Evolutionary conservation across 2,113 vertebrate genomes (phyloP).

Genomic region (Gopherus evgoodei): DNA sequence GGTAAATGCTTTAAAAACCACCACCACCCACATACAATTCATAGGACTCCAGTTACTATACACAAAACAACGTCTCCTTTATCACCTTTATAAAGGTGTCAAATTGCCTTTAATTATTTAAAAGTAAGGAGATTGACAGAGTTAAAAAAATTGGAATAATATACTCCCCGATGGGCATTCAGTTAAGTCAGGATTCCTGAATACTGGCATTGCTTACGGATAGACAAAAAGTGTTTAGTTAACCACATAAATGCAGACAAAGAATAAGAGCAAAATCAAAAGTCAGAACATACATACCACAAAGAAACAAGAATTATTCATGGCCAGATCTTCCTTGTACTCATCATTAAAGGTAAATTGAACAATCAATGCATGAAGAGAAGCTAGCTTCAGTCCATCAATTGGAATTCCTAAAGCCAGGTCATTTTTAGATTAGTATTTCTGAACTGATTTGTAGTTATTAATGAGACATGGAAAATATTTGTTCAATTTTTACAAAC

Average conservation of each 20-base stretch:
- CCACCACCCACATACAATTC: not conserved
- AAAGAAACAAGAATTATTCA: constrained; percentile 41
- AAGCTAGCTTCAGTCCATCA: constrained; percentile 28
- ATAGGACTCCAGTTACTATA: not conserved
- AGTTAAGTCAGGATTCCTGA: not conserved
- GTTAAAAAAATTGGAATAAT: not conserved
- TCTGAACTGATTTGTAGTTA: not conserved
- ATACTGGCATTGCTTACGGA: not conserved
- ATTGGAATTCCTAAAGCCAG: constrained; percentile 68
- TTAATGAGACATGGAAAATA: not conserved
- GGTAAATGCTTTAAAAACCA: not conserved
- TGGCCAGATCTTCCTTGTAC: not conserved
- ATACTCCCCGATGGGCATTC: not conserved
- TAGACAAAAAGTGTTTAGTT: not conserved
- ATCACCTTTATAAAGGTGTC: not conserved
- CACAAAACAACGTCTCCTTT: not conserved
- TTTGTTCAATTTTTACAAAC: not conserved
- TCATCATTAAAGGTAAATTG: constrained; percentile 40
- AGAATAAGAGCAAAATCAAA: not conserved
- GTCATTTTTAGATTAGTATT: not conserved
- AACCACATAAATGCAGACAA: not conserved
- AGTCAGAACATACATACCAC: constrained; percentile 57
- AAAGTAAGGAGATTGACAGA: not conserved
- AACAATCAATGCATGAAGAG: constrained; percentile 65
- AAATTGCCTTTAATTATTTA: not conserved